Base-by-base conservation (phyloP, 37 sponge, comb jelly and placozoan genomes). In the Halisarca cf. caerulea region DNA sequence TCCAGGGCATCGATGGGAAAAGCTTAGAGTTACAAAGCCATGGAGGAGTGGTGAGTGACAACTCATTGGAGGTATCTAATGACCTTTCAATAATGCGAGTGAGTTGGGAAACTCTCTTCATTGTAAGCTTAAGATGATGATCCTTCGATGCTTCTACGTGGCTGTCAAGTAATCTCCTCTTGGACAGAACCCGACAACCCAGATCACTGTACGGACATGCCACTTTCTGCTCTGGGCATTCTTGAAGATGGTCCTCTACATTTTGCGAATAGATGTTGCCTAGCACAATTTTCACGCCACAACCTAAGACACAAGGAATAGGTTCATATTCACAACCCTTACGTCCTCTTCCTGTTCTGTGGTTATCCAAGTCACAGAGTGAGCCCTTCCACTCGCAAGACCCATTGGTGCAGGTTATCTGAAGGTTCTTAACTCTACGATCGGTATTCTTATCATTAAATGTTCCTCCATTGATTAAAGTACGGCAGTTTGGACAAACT, bases 311-410 rank as follows among this genome's bases (percentile, higher is more conserved):
- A 39, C 77, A 74, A 15, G 30, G 18, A 2, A 43, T 25, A 33
- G 7, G n/a, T 37, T 74, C 77, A 41, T 74, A 39, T n/a, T 74
- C 25, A 39, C 77, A 74, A n/a, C 64, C 64, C 7, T 62, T 23
- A 47, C 51, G 11, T 11, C 51, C 6, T 15, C 2, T 2, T 41
- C 37, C 24, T 40, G 8, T 11, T 40, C 41, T 74, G 77, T 74
- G 77, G 24, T 18, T 41, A 24, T 8, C 45, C 42, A 74, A 23
- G 18, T 74, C 7, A 39, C 77, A 40, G 77, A 74, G 42, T 40
- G 77, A 6, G 43, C 77, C 77, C 32, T 32, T 74, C 77, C 77
- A 74, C 45, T 40, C 25, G 41, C 77, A 74, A 44, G 45, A 21
- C 21, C 6, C 25, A 74, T 74, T 74, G 39, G 42, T 37, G 77